These are phyloP conservation scores for Dasyornis broadbenti DNA, from an alignment of 2,113 vertebrate species.

Conservation along the genomic window DNA sequence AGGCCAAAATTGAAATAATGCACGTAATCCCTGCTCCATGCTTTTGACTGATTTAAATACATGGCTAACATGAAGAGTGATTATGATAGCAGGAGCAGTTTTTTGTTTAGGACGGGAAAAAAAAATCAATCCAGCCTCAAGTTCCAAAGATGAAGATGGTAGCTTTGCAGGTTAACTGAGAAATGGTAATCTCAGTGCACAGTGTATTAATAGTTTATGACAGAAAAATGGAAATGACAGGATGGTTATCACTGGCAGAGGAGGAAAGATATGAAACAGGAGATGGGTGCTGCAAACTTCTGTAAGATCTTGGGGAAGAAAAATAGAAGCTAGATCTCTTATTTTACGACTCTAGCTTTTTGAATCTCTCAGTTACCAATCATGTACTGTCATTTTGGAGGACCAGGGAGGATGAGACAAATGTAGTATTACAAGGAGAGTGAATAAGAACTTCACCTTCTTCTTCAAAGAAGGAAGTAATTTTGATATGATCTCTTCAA, in stretches of 20 bases:
- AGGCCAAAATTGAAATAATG: neutral
- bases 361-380: neutral
- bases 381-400: neutral
- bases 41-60: neutral
- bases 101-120: neutral
- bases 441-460: neutral
- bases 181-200: neutral
- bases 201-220: neutral
- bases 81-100: neutral
- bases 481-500: neutral
- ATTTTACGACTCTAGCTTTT: neutral
- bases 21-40: neutral
- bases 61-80: neutral
- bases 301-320: neutral
- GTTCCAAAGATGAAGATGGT: neutral
- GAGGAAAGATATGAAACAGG: neutral
- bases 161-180: neutral
- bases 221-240: neutral
- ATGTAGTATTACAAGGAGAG: neutral
- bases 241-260: neutral
- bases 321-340: neutral
- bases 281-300: neutral
- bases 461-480: neutral
- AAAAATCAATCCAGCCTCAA: neutral
- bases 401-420: neutral